Evolutionary conservation across 2,113 vertebrate species (phyloP), one percentile per base, ranked within the genome.

Genomic region (Mandrillus leucophaeus): DNA sequence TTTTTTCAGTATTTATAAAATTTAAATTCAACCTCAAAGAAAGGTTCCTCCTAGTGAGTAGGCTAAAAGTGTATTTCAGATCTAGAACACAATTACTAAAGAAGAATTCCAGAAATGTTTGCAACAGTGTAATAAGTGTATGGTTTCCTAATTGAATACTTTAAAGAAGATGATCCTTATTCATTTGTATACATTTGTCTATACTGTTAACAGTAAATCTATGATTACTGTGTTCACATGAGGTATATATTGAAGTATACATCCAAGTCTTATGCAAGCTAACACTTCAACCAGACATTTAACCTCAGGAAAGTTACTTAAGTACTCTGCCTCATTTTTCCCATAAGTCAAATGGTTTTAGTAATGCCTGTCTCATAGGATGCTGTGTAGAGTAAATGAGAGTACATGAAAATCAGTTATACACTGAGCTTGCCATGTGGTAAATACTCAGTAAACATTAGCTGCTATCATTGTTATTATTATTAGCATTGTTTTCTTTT

Each of bases 11-110:
- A 38, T 87, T 95, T 91, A 25, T 13, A 93, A 75, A 75, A 93
- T 92, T 93, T 91, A 86, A 86, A 81, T 94, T 78, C 48, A 78
- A 17, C 13, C 14, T 50, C 57, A 91, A 90, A 50, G 61, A 85
- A 45, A 70, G 2, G 16, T 93, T 85, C 81, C 68, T 4, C 45
- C 27, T 84, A 50, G 3, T 79, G 18, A 79, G 43, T 38, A 61
- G 11, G 32, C 85, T 35, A 57, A 94, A 8, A 22, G 12, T 68
- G 1, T 97, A 18, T 91, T 95, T 92, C 5, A 8, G 12, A 6
- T 96, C 96, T 96, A 73, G 84, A 85, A 76, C 43, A 83, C 20
- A 86, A 12, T 93, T 83, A 89, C 17, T 93, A 48, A 86, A 95
- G 64, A 84, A 22, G 22, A 80, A n/a, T 79, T 96, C 22, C 4